Percentiles rank a stretch among this genome's conserved stretches.
phyloP scores from a whole-genome alignment of 1,140 invertebrate genomes.

The Drosophila ogumai region DNA sequence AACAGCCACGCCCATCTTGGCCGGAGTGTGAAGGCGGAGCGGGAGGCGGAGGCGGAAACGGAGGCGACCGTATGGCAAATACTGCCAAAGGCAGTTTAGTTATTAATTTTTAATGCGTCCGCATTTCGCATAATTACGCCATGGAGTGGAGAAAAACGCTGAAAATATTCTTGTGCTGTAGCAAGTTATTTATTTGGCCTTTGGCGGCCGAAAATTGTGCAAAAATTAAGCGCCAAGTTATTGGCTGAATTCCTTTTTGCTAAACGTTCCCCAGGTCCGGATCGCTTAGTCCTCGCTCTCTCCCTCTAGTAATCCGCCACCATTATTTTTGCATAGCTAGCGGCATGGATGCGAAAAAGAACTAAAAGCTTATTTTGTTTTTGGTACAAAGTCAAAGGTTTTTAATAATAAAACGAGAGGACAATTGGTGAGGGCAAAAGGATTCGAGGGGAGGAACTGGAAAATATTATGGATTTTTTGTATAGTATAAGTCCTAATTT shows the following conservation, averaged over 20 bases:
- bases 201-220: conserved; percentile 44
- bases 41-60: conserved; percentile 11
- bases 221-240: conserved; percentile 56
- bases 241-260: conserved; percentile 34
- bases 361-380: conserved; percentile 36
- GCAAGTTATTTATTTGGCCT: conserved; percentile 61
- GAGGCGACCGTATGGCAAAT: conserved; percentile 45
- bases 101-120: conserved; percentile 65
- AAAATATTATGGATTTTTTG: neutral
- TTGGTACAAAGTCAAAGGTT: conserved; percentile 50
- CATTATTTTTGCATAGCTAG: conserved; percentile 36
- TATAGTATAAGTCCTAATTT: too few species aligned
- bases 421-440: conserved; percentile 3
- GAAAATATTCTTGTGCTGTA: conserved; percentile 42
- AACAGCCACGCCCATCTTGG: conserved; percentile 42
- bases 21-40: conserved; percentile 14
- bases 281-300: conserved; percentile 1
- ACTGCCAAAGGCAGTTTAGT: conserved; percentile 61
- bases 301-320: neutral
- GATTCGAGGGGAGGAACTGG: neutral
- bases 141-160: conserved; percentile 16
- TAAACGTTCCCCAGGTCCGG: neutral
- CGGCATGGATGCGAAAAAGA: conserved; percentile 27
- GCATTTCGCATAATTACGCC: conserved; percentile 57
- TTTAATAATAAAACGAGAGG: conserved; percentile 46